Conservation (phyloP, 2,113 vertebrate genomes). For the Hemiscyllium ocellatum region DNA sequence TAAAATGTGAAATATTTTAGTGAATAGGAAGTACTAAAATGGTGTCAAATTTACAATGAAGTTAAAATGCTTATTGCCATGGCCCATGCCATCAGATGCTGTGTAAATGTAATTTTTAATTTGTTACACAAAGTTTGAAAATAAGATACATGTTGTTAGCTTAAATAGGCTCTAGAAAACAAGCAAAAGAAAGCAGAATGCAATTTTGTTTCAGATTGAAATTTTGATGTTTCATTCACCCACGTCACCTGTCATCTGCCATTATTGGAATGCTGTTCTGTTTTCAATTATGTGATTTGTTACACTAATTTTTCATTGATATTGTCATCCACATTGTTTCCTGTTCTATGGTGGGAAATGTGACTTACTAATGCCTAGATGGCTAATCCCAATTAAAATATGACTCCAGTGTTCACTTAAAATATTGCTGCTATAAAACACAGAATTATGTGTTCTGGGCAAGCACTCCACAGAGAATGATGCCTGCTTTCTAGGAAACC, state of each 20-base stretch:
- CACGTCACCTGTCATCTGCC: not conserved
- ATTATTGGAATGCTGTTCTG: not conserved
- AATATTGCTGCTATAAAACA: not conserved
- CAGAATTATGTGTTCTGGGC: not conserved
- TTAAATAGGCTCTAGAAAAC: not conserved
- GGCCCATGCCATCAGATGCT: not conserved
- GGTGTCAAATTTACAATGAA: constrained; percentile 1
- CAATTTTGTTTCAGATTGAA: not conserved
- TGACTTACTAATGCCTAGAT: not conserved
- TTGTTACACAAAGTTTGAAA: not conserved
- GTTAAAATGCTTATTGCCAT: not conserved
- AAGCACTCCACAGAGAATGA: not conserved
- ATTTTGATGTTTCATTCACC: not conserved
- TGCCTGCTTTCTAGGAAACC: not conserved
- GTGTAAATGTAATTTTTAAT: not conserved
- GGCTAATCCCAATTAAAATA: not conserved
- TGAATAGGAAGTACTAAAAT: not conserved
- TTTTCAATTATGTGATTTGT: not conserved
- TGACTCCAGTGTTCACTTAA: not conserved
- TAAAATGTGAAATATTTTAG: not conserved
- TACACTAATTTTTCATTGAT: not conserved
- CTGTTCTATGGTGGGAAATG: not conserved
- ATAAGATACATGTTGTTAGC: not conserved
- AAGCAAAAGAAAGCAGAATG: not conserved
- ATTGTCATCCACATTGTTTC: not conserved